phyloP scores from a whole-genome alignment of 2,888 invertebrate species.

The Laspeyria flexula region DNA sequence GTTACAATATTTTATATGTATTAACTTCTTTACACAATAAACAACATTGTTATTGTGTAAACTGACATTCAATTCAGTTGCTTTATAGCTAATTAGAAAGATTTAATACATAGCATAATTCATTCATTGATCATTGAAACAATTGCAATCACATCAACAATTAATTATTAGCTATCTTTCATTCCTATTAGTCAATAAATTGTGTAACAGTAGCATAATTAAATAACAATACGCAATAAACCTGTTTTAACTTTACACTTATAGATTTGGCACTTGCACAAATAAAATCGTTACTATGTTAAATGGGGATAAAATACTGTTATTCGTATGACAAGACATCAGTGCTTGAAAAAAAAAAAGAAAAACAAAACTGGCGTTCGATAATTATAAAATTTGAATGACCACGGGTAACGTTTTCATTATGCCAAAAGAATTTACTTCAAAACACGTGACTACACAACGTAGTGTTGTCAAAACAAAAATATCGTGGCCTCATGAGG shows the following conservation, averaged over 20 bases:
- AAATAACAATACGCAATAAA: not conserved
- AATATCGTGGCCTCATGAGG: not conserved
- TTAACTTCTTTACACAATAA: too few relatives aligned
- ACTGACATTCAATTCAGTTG: too few relatives aligned
- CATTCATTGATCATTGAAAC: too few relatives aligned
- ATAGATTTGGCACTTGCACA: conserved; percentile 12
- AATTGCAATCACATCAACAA: too few relatives aligned
- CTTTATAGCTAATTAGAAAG: too few relatives aligned
- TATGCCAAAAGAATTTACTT: conserved; percentile 6
- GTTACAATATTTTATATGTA: too few relatives aligned
- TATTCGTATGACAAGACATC: not conserved
- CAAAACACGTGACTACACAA: conserved; percentile 5
- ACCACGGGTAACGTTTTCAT: not conserved
- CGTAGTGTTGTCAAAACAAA: conserved; percentile 2
- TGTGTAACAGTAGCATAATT: too few relatives aligned
- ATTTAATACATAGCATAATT: too few relatives aligned
- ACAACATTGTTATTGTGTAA: too few relatives aligned
- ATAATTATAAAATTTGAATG: conserved; percentile 5
- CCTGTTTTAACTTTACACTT: not conserved
- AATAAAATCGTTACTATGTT: not conserved
- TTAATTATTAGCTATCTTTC: too few relatives aligned
- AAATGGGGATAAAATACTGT: not conserved
- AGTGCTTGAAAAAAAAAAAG: not conserved
- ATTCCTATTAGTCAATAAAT: too few relatives aligned
- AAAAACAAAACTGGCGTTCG: not conserved